Base-by-base conservation (phyloP, 2,888 invertebrate genomes). In the Dexiosoma caninum region DNA sequence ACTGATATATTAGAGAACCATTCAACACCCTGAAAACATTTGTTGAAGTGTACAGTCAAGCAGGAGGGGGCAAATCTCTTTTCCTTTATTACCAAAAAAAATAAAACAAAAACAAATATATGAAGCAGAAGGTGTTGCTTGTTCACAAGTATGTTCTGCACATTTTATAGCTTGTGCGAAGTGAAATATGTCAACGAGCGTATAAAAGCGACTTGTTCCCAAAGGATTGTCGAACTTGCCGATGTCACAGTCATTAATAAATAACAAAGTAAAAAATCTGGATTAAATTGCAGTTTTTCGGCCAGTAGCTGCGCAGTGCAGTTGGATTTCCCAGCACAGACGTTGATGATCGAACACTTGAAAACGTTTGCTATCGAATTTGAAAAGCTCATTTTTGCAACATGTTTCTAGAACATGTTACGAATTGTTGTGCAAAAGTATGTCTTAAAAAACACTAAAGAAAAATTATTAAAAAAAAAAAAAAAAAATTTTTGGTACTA, bases 191-290 rank as follows among this genome's bases (percentile, higher is more conserved):
- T 64, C 62, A 74, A 57, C 19, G 16, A 30, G 59, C 66, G 9
- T 53, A 19, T 27, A 37, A 23, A 14, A 35, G 19, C n/a, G 35
- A 46, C 12, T 35, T 32, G 35, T 60, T 37, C 35, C 44, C n/a
- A n/a, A n/a, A n/a, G n/a, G n/a, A 64, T 57, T 49, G 40, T 74
- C 66, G 37, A 76, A 57, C 37, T 46, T 74, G 46, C 75, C 59
- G 69, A 83, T 72, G 76, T 78, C 72, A 64, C 75, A 59, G 30
- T 27, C 64, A 62, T 81, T 78, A 71, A 84, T 84, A 84, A 84
- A 84, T 84, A 71, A 84, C 81, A 59, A 46, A 62, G 71, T 53
- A 82, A 79, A 76, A n/a, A 78, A 79, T 81, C 59, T 67, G 74
- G 72, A 62, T 77, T 81, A 74, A 77, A 64, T 81, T 71, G 66